Percentiles rank a stretch among this genome's conserved stretches.
Evolutionary conservation across 2,797 vertebrate species (phyloP).

Genomic region (Leptatherina wallacei): DNA sequence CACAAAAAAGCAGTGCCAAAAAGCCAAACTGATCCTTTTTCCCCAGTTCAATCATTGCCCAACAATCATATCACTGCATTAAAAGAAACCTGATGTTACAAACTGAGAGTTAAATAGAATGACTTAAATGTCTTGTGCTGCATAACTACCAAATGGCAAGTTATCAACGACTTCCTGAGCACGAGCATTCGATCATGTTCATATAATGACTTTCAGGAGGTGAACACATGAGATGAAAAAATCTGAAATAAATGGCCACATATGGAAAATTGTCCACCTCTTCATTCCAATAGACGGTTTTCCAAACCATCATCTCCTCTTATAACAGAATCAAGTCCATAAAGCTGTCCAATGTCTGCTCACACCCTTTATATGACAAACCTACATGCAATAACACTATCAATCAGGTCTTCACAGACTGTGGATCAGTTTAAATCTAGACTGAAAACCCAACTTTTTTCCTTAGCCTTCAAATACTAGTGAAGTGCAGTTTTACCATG

Average conservation of each 20-base stretch:
- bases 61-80: background rate
- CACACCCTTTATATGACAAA: conserved; percentile 18
- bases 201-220: background rate
- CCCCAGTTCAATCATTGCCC: background rate
- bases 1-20: no score
- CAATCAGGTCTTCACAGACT: no score
- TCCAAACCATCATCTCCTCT: background rate
- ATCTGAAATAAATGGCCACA: background rate
- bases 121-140: background rate
- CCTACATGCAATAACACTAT: background rate
- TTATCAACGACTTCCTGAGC: background rate
- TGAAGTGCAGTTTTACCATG: no score
- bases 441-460: no score
- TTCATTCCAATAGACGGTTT: conserved; percentile 12
- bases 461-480: no score
- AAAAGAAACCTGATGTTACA: background rate
- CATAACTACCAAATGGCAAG: conserved; percentile 6
- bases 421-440: no score
- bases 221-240: background rate
- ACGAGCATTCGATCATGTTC: background rate
- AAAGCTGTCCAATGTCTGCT: conserved; percentile 14
- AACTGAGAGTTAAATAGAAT: conserved; percentile 2
- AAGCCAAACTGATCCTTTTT: no score
- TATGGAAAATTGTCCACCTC: background rate
- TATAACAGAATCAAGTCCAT: background rate